Base-by-base conservation (phyloP, 1,140 invertebrate species). In the Copidosoma floridanum region DNA sequence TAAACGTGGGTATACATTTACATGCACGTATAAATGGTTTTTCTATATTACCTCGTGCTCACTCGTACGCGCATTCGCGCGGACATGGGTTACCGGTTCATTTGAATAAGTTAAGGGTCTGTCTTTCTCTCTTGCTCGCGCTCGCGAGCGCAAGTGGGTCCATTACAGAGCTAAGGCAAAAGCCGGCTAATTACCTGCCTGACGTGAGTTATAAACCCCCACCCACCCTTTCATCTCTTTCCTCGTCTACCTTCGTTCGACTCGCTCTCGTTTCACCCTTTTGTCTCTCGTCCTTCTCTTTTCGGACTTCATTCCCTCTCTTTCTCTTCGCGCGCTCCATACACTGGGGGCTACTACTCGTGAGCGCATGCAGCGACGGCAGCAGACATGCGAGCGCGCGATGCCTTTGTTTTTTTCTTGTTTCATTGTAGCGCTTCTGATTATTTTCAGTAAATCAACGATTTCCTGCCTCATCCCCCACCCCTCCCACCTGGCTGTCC, bases 51-150 rank as follows among this genome's bases (percentile, higher is more conserved):
- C 67, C 72, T 75, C 69, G 72, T 68, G 74, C 75, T 24, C 11
- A 32, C 6, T n/a, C n/a, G n/a, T n/a, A n/a, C n/a, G 68, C 68
- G 64, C 73, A 69, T 59, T 75, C 73, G 70, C 72, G 68, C 71
- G 74, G 76, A 78, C 75, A 75, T 77, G 77, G 77, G 77, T 79
- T 80, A 78, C 74, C 70, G 64, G 74, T 79, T 81, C 75, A 81
- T 81, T 81, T 79, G 76, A 81, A 81, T 81, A 81, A 81, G 77
- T 80, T 81, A 80, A 81, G 76, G 76, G 74, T 76, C 73, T 77
- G 73, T 72, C 71, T 76, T 71, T 71, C 71, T 73, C 71, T 68
- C 70, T 76, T 74, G 71, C 44, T 47, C 29, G 4, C 48, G 35
- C 24, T 12, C 47, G 6, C 26, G 20, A 29, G 23, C 32, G 32